Evolutionary conservation across 1,140 invertebrate species (phyloP).

Genomic region (Tyrophagus putrescentiae): DNA sequence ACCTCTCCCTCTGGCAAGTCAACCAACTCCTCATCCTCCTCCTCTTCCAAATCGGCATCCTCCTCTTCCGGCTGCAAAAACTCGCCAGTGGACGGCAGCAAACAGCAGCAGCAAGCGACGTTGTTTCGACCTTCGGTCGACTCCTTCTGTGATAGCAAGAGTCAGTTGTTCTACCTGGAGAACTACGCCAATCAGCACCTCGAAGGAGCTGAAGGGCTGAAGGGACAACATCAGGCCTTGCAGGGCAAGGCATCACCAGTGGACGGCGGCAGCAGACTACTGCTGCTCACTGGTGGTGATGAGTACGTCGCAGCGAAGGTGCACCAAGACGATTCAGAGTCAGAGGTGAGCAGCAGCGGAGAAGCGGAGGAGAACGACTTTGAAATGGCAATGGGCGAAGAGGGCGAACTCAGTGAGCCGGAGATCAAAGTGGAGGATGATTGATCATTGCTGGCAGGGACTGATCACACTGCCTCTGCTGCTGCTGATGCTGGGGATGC

Average conservation of each 20-base stretch:
- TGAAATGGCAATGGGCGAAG: conserved; percentile 3
- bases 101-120: background rate
- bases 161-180: conserved; percentile 2
- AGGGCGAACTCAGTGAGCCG: conserved; percentile 3
- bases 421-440: conserved; percentile 20
- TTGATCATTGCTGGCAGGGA: background rate
- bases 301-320: background rate
- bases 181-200: conserved; percentile 1
- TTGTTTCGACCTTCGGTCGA: background rate
- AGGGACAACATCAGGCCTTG: background rate
- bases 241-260: no score
- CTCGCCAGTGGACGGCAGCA: conserved; percentile 3
- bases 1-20: conserved; percentile 1
- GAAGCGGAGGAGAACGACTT: background rate
- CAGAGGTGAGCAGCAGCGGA: background rate
- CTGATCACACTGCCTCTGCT: no score
- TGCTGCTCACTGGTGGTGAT: background rate
- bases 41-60: background rate
- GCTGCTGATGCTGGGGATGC: no score
- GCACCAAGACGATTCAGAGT: background rate
- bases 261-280: no score
- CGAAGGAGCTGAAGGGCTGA: background rate
- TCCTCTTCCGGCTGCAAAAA: background rate
- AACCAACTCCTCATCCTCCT: background rate
- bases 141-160: background rate